phyloP scores from a whole-genome alignment of 1,140 invertebrate genomes.

The Drosophila punjabiensis region DNA sequence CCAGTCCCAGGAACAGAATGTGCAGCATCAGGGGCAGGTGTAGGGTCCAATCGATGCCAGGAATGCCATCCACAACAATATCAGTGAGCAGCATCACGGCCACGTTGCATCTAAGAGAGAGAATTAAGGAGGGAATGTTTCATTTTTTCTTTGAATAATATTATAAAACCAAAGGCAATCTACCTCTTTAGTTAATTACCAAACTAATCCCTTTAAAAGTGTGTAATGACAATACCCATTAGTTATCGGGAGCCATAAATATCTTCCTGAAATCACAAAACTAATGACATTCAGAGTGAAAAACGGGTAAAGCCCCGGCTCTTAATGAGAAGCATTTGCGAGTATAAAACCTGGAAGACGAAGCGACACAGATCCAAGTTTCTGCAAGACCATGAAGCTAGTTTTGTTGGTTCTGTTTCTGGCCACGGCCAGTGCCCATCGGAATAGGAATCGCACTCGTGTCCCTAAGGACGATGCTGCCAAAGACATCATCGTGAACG shows the following conservation, averaged over 20 bases:
- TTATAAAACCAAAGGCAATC: no score
- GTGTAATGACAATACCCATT: neutral
- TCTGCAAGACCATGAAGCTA: constrained; percentile 45
- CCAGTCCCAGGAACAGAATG: constrained; percentile 96
- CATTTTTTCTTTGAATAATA: no score
- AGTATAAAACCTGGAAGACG: neutral
- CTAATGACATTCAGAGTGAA: constrained; percentile 5
- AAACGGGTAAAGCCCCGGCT: neutral
- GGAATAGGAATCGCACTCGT: neutral
- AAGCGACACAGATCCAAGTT: neutral
- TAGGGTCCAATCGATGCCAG: constrained; percentile 96
- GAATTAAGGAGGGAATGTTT: neutral
- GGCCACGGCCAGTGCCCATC: constrained; percentile 30
- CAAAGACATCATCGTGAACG: constrained; percentile 61
- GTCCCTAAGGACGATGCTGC: neutral
- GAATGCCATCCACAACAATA: constrained; percentile 95
- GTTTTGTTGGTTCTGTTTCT: constrained; percentile 42
- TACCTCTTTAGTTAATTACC: no score
- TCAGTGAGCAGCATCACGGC: constrained; percentile 98
- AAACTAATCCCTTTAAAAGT: neutral
- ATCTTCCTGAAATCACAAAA: neutral
- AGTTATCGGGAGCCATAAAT: neutral
- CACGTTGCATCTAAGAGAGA: constrained; percentile 93
- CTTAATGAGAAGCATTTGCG: neutral
- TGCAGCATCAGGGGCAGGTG: constrained; percentile 98